Conservation (phyloP, 2,797 vertebrate genomes). For the Pipistrellus pipistrellus region DNA sequence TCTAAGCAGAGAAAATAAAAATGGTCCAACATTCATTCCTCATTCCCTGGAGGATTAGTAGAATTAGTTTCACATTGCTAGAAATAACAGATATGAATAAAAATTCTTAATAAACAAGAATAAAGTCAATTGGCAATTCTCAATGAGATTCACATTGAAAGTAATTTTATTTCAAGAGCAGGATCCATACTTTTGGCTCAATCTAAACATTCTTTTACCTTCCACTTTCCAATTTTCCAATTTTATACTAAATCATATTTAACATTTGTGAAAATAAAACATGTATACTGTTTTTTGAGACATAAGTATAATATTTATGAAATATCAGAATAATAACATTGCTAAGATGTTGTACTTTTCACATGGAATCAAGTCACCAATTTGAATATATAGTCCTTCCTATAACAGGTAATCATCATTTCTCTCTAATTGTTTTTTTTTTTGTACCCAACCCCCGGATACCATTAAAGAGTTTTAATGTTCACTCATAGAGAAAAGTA, state of each 20-base stretch:
- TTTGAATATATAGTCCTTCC: background rate
- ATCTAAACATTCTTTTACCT: slow-evolving; percentile 31
- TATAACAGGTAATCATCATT: background rate
- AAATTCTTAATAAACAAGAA: slow-evolving; percentile 1
- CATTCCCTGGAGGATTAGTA: background rate
- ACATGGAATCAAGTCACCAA: background rate
- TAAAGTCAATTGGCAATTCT: background rate
- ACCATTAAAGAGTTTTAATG: background rate
- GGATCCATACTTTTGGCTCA: slow-evolving; percentile 51
- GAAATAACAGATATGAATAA: slow-evolving; percentile 24
- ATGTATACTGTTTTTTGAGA: slow-evolving; percentile 24
- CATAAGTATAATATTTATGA: slow-evolving; percentile 57
- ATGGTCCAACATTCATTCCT: slow-evolving; percentile 1
- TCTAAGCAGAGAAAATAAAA: slow-evolving; percentile 65
- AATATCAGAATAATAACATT: slow-evolving; percentile 40
- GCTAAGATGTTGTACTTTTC: slow-evolving; percentile 9
- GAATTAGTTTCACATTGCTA: background rate
- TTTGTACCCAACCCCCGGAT: background rate
- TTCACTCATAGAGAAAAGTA: background rate
- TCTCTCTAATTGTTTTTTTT: background rate
- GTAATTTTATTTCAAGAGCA: slow-evolving; percentile 48
- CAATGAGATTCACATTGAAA: background rate
- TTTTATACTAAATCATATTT: slow-evolving; percentile 60
- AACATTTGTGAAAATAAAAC: slow-evolving; percentile 52
- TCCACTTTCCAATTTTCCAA: slow-evolving; percentile 6